A percentile compares a stretch with the other conserved stretches of the same genome.
phyloP scores from a whole-genome alignment of 2,888 invertebrate species.

The Netelia inedita region DNA sequence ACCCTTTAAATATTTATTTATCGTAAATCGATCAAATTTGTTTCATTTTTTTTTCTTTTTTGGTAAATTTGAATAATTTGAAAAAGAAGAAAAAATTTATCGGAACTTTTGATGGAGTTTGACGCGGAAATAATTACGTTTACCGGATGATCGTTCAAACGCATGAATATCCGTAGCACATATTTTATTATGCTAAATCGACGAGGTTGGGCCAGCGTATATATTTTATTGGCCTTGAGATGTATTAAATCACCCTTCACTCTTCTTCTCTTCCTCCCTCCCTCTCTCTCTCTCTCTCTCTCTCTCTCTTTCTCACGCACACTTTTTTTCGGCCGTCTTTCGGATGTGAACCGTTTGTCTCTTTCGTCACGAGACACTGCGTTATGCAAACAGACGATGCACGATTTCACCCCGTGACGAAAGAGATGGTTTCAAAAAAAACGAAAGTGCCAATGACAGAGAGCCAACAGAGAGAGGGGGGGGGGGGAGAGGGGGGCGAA shows the following conservation, averaged over 20 bases:
- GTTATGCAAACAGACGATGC: constrained; percentile 63
- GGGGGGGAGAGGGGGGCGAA: not conserved
- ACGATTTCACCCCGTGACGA: constrained; percentile 55
- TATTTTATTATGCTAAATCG: constrained; percentile 41
- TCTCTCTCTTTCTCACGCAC: not conserved
- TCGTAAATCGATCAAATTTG: too few species aligned
- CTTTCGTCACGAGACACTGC: constrained; percentile 48
- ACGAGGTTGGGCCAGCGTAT: constrained; percentile 42
- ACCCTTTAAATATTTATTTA: not conserved
- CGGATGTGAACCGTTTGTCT: constrained; percentile 45
- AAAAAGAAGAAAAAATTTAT: too few species aligned
- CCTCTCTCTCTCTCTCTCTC: constrained; percentile 6
- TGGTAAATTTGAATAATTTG: too few species aligned
- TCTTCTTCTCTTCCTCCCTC: constrained; percentile 28
- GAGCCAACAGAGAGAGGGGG: constrained; percentile 12
- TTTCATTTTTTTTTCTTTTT: too few species aligned
- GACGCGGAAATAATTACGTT: constrained; percentile 41
- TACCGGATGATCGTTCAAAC: constrained; percentile 40
- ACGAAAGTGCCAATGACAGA: constrained; percentile 18
- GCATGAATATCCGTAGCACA: constrained; percentile 27
- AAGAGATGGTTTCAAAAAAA: constrained; percentile 15
- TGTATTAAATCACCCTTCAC: constrained; percentile 49
- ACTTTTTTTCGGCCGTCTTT: constrained; percentile 26
- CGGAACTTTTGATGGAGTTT: not conserved
- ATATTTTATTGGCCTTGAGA: constrained; percentile 60